These are phyloP conservation scores for Nilaparvata lugens DNA, from an alignment of 1,140 invertebrate species.

Conservation along the genomic window DNA sequence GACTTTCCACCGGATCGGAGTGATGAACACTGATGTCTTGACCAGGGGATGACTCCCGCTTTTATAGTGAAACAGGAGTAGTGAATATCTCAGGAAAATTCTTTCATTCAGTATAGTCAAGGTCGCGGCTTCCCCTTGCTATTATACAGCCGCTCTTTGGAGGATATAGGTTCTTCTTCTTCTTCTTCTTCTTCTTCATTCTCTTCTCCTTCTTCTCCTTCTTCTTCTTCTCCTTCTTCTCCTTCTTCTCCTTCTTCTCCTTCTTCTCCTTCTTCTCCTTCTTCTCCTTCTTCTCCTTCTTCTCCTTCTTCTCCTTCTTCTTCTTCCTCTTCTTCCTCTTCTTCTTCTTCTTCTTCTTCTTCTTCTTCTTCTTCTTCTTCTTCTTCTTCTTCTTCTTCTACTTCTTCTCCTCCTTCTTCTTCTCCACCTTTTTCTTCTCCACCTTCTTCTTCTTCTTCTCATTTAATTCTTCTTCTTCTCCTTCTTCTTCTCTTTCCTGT, in stretches of 20 bases:
- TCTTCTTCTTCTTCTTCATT: too few relatives aligned
- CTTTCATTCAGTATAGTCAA: background rate
- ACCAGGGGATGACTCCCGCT: background rate
- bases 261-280: background rate
- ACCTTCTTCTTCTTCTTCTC: too few relatives aligned
- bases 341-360: background rate
- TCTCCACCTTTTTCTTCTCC: too few relatives aligned
- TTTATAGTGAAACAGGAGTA: background rate
- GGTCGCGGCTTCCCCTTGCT: background rate
- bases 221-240: background rate
- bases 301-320: background rate
- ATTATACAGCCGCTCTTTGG: background rate
- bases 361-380: background rate
- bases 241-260: background rate
- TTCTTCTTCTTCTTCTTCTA: background rate
- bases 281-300: background rate
- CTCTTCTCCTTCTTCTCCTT: background rate
- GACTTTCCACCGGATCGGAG: background rate
- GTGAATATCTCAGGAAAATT: background rate
- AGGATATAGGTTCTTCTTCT: background rate
- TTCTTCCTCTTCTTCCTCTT: background rate
- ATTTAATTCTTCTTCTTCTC: too few relatives aligned
- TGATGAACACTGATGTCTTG: background rate
- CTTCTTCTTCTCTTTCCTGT: too few relatives aligned
- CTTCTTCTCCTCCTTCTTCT: background rate